Conservation (phyloP, 2,797 vertebrate species). For the Trichosurus vulpecula region DNA sequence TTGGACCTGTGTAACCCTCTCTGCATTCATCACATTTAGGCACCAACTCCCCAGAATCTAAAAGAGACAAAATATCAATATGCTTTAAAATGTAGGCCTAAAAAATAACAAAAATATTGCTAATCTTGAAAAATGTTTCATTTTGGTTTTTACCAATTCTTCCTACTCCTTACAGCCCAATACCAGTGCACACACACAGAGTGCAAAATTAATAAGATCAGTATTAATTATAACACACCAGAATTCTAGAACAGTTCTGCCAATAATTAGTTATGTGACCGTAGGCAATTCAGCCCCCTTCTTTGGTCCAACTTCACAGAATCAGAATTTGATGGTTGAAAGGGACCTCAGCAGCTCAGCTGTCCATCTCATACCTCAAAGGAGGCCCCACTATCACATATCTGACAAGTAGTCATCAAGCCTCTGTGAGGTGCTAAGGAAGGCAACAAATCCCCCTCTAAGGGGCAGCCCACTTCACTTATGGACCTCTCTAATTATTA, state of each 20-base stretch:
- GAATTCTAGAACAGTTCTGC: neutral
- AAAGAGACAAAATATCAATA: constrained; percentile 57
- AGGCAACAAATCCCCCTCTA: neutral
- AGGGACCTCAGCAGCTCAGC: neutral
- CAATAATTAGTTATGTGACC: neutral
- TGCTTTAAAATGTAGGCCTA: constrained; percentile 26
- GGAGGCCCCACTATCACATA: neutral
- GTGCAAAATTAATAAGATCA: neutral
- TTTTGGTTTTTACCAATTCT: neutral
- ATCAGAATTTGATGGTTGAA: neutral
- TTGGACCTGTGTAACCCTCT: constrained; percentile 84
- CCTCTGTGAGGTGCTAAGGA: neutral
- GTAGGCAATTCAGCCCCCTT: neutral
- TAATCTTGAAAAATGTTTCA: neutral
- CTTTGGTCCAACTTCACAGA: neutral
- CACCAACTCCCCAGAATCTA: constrained; percentile 83
- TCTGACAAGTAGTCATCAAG: neutral
- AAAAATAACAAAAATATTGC: constrained; percentile 30
- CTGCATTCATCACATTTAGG: constrained; percentile 89
- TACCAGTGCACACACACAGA: constrained; percentile 4
- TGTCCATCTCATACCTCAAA: neutral
- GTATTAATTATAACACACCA: neutral
- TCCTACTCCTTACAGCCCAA: constrained; percentile 7
- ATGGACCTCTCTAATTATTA: neutral
- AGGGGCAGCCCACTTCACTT: neutral